These are phyloP conservation scores for Tricholaema leucomelas DNA, from an alignment of 2,113 vertebrate genomes.

Conservation along the genomic window DNA sequence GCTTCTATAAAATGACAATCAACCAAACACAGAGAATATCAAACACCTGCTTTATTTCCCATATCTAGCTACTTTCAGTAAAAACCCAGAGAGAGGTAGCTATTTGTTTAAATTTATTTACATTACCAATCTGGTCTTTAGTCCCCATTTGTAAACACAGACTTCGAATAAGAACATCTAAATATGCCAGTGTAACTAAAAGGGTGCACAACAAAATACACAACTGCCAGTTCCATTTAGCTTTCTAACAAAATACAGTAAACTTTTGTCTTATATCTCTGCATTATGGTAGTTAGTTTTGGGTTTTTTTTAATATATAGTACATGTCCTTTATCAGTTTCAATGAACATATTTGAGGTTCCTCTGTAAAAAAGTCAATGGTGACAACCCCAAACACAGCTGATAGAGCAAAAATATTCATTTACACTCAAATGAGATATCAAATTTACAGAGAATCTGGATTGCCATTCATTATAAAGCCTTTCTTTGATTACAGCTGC, in stretches of 20 bases:
- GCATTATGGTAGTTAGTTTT: not conserved
- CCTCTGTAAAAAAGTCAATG: not conserved
- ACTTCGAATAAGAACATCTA: not conserved
- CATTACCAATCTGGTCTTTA: not conserved
- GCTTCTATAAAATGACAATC: not conserved
- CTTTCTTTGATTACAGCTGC: not conserved
- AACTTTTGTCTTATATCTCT: not conserved
- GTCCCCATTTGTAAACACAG: not conserved
- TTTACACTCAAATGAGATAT: not conserved
- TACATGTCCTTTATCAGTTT: not conserved
- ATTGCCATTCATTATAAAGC: not conserved
- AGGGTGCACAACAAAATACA: not conserved
- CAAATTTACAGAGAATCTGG: not conserved
- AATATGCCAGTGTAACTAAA: not conserved
- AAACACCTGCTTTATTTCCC: not conserved
- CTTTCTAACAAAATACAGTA: not conserved
- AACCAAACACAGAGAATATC: not conserved
- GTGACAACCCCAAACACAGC: not conserved
- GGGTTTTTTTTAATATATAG: not conserved
- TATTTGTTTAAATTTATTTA: not conserved
- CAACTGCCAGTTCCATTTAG: not conserved
- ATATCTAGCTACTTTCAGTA: not conserved
- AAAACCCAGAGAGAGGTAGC: not conserved
- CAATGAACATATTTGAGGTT: not conserved
- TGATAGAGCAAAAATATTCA: not conserved